Conservation (phyloP, 2,113 vertebrate species). For the Chascanopsetta lugubris region DNA sequence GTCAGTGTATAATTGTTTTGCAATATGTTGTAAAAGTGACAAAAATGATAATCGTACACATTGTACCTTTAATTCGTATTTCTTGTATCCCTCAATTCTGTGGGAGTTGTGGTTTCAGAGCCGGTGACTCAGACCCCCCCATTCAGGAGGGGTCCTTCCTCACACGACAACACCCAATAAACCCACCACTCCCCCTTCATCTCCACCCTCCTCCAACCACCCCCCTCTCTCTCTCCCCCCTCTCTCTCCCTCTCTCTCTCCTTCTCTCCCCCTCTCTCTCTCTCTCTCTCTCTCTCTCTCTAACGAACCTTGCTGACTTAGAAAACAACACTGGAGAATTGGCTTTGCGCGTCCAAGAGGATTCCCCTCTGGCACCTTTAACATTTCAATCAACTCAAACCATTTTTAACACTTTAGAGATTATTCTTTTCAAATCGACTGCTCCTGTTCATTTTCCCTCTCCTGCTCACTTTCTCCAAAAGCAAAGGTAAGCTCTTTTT, state of each 20-base stretch:
- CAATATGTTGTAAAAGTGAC: too few relatives aligned
- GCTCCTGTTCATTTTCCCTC: neutral
- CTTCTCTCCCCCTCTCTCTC: neutral
- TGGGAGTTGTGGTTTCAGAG: too few relatives aligned
- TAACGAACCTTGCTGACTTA: conserved; percentile 81
- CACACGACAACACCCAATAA: conserved; percentile 80
- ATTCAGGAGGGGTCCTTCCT: too few relatives aligned
- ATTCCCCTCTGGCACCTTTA: conserved; percentile 28
- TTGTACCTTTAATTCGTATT: too few relatives aligned
- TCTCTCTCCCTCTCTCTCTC: conserved; percentile 51
- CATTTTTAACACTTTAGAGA: conserved; percentile 1
- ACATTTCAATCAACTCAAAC: conserved; percentile 13
- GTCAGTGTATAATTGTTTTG: too few relatives aligned
- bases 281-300: conserved; percentile 54
- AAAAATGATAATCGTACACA: too few relatives aligned
- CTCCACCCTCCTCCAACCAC: conserved; percentile 58
- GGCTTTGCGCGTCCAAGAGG: conserved; percentile 40
- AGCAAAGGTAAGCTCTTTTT: conserved; percentile 44
- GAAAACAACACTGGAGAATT: conserved; percentile 68
- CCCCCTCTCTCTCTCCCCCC: conserved; percentile 33
- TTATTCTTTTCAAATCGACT: conserved; percentile 6
- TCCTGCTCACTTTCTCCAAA: conserved; percentile 6
- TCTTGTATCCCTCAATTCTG: too few relatives aligned
- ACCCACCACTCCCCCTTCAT: conserved; percentile 77
- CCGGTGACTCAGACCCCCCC: too few relatives aligned